phyloP scores from a whole-genome alignment of 2,888 invertebrate genomes.

The Leptinotarsa peninsularis region DNA sequence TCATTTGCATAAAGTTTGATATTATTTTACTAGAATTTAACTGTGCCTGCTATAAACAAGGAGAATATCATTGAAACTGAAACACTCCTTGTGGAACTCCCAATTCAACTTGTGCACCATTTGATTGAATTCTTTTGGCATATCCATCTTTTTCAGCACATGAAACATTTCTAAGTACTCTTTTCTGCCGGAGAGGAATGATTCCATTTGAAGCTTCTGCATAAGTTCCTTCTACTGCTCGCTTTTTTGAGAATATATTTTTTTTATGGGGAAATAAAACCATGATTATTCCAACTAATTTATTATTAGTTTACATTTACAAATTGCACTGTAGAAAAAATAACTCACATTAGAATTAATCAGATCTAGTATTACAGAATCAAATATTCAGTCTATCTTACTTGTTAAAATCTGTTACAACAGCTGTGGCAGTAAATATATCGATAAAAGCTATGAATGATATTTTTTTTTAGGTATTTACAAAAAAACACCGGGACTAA shows the following conservation, averaged over 20 bases:
- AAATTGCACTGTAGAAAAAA: constrained; percentile 23
- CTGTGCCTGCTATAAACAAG: no score
- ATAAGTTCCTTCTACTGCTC: no score
- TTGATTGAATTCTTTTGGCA: no score
- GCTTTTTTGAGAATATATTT: neutral
- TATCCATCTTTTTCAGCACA: no score
- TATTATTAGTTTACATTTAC: constrained; percentile 16
- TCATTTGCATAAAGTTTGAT: no score
- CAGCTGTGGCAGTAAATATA: neutral
- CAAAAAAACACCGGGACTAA: neutral
- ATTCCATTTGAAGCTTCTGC: no score
- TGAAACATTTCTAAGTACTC: no score
- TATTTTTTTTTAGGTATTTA: neutral
- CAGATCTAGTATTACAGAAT: constrained; percentile 22
- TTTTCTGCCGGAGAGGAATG: no score
- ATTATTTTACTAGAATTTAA: no score
- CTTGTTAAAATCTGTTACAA: constrained; percentile 18
- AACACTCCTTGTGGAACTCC: no score
- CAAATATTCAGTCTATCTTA: constrained; percentile 14
- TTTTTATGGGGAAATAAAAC: neutral
- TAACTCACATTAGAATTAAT: constrained; percentile 15
- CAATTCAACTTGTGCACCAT: no score
- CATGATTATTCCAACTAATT: neutral
- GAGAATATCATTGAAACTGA: no score
- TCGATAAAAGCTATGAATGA: neutral